Percentiles rank a stretch among this genome's conserved stretches.
Conservation (phyloP, 2,888 invertebrate species). For the Synanthedon vespiformis region DNA sequence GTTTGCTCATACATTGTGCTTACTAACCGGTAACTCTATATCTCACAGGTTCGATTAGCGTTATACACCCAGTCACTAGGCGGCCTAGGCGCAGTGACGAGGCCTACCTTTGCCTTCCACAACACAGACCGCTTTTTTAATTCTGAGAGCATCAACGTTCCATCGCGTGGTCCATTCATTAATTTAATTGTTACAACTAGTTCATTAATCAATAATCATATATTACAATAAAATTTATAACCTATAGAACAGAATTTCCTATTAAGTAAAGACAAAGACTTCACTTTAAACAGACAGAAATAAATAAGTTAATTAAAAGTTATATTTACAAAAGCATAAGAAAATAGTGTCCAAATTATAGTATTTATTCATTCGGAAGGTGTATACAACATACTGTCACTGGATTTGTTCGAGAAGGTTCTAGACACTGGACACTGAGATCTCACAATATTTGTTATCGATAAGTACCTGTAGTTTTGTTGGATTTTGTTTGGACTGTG, state of each 20-base stretch:
- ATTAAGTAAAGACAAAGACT: constrained; percentile 39
- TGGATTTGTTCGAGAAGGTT: constrained; percentile 59
- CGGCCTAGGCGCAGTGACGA: constrained; percentile 10
- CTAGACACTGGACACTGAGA: constrained; percentile 65
- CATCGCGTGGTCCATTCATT: constrained; percentile 63
- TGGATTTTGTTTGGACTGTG: constrained; percentile 15
- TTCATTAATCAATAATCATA: constrained; percentile 40
- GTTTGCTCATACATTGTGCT: constrained; percentile 64
- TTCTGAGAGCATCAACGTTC: constrained; percentile 61
- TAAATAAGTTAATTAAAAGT: constrained; percentile 62
- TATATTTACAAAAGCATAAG: constrained; percentile 68
- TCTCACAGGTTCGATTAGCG: constrained; percentile 36
- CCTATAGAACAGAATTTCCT: constrained; percentile 66
- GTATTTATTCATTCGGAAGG: constrained; percentile 12
- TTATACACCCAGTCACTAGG: constrained; percentile 31
- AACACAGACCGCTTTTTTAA: constrained; percentile 36
- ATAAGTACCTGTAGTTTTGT: constrained; percentile 24
- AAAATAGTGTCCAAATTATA: constrained; percentile 42
- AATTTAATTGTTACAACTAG: constrained; percentile 29
- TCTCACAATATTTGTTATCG: constrained; percentile 31
- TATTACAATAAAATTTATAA: constrained; percentile 69
- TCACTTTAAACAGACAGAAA: constrained; percentile 36
- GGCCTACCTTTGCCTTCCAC: constrained; percentile 1
- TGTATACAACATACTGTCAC: constrained; percentile 62
- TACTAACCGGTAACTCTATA: constrained; percentile 55